A percentile compares a stretch with the other conserved stretches of the same genome.
phyloP scores from a whole-genome alignment of 1,140 invertebrate species.

The Calephelis virginiensis region DNA sequence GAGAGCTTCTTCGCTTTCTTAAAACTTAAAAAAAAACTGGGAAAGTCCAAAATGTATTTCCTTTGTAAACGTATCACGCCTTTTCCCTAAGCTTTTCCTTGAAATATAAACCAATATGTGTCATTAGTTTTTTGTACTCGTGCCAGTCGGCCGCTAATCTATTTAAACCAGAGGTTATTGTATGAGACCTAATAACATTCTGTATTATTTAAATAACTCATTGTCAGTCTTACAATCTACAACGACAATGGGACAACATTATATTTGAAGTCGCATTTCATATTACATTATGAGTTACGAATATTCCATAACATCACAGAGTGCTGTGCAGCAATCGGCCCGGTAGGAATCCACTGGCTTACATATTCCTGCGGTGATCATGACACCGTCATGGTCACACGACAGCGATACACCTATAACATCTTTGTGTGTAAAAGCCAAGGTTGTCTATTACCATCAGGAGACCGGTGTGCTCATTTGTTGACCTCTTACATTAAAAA shows the following conservation, averaged over 20 bases:
- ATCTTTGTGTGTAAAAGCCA: too few species aligned
- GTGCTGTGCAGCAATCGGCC: too few species aligned
- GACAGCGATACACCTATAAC: too few species aligned
- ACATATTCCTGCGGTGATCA: too few species aligned
- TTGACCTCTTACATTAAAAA: too few species aligned
- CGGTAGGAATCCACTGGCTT: too few species aligned
- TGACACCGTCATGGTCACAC: too few species aligned
- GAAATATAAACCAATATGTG: constrained; percentile 6
- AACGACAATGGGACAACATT: not conserved
- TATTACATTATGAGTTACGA: not conserved
- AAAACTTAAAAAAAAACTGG: not conserved
- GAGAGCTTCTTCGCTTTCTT: too few species aligned
- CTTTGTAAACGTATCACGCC: not conserved
- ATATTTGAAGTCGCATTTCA: not conserved
- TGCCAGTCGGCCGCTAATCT: constrained; percentile 25
- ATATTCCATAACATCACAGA: too few species aligned
- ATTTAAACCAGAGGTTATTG: constrained; percentile 17
- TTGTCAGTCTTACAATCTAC: not conserved
- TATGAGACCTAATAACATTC: not conserved
- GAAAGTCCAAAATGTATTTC: not conserved
- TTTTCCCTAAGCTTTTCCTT: constrained; percentile 14
- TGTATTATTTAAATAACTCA: not conserved
- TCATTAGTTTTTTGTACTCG: constrained; percentile 26
- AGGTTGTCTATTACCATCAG: too few species aligned
- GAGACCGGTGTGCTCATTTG: too few species aligned